phyloP scores from a whole-genome alignment of 2,797 vertebrate genomes.

The Ciconia nigra region DNA sequence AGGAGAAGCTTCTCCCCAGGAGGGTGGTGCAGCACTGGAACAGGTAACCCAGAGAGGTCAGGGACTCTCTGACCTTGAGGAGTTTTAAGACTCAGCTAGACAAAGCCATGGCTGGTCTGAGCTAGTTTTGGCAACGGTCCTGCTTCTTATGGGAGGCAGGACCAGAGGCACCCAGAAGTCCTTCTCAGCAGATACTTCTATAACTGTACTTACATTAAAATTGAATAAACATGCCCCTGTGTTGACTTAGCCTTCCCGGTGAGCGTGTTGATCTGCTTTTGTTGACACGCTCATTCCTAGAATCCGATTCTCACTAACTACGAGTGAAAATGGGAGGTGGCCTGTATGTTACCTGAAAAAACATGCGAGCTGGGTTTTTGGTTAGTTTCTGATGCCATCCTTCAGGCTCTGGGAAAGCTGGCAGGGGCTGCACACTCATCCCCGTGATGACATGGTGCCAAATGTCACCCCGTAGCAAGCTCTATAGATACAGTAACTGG shows the following conservation, averaged over 20 bases:
- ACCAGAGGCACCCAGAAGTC: background rate
- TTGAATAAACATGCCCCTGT: constrained; percentile 3
- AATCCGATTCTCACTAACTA: constrained; percentile 14
- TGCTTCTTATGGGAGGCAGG: background rate
- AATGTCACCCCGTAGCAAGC: background rate
- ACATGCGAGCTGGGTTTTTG: background rate
- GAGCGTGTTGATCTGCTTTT: background rate
- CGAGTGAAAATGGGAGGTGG: background rate
- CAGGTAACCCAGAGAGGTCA: background rate
- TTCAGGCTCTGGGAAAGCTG: background rate
- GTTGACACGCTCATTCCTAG: constrained; percentile 9
- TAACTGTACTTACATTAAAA: constrained; percentile 12
- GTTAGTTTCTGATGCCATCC: background rate
- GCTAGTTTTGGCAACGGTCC: background rate
- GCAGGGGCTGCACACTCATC: background rate
- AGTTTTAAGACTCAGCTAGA: background rate
- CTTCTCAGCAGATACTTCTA: background rate
- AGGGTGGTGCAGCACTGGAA: background rate
- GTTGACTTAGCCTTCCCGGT: constrained; percentile 47
- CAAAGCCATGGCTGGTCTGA: background rate
- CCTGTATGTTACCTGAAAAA: background rate
- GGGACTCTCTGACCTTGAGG: background rate
- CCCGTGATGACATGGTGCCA: background rate
- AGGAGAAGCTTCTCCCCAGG: background rate
- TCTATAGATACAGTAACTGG: background rate